These are phyloP conservation scores for Planiliza haematocheilus DNA, from an alignment of 2,113 vertebrate species.

Conservation along the genomic window DNA sequence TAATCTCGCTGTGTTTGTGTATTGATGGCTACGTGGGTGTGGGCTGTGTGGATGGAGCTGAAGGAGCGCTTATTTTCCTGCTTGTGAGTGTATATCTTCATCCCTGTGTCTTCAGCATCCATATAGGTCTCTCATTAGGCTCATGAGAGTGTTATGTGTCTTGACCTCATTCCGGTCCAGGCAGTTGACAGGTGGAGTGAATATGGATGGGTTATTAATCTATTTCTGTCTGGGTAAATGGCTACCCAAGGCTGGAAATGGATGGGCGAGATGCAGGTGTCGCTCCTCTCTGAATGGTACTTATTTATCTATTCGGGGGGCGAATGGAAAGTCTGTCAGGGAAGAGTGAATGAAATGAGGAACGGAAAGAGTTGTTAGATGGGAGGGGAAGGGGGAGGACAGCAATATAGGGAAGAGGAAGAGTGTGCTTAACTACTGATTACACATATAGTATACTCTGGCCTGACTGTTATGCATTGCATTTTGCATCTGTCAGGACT, in stretches of 20 bases:
- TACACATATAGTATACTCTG: slow-evolving; percentile 48
- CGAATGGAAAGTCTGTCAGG: slow-evolving; percentile 66
- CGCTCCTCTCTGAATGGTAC: slow-evolving; percentile 41
- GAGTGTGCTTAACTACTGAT: slow-evolving; percentile 51
- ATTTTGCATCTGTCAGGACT: slow-evolving; percentile 24
- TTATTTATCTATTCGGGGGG: slow-evolving; percentile 69
- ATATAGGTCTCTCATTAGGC: slow-evolving; percentile 15
- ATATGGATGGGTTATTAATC: slow-evolving; percentile 65
- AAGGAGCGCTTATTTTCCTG: not conserved
- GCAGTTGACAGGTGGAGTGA: slow-evolving; percentile 48
- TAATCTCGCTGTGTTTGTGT: slow-evolving; percentile 47
- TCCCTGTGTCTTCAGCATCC: slow-evolving; percentile 36
- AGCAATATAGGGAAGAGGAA: slow-evolving; percentile 30
- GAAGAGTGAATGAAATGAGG: slow-evolving; percentile 58
- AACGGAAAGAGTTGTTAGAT: slow-evolving; percentile 48
- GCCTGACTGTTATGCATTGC: slow-evolving; percentile 38
- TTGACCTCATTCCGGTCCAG: slow-evolving; percentile 50
- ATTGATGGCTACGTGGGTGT: not conserved
- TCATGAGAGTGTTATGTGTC: slow-evolving; percentile 1
- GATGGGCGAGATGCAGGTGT: slow-evolving; percentile 26
- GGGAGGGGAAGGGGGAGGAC: slow-evolving; percentile 38
- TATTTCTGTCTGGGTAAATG: slow-evolving; percentile 57
- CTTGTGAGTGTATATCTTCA: slow-evolving; percentile 10
- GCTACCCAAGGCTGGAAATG: slow-evolving; percentile 42
- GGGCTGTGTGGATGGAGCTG: not conserved